Evolutionary conservation across 2,888 invertebrate genomes (phyloP).

Genomic region (Calameuta pallipes): DNA sequence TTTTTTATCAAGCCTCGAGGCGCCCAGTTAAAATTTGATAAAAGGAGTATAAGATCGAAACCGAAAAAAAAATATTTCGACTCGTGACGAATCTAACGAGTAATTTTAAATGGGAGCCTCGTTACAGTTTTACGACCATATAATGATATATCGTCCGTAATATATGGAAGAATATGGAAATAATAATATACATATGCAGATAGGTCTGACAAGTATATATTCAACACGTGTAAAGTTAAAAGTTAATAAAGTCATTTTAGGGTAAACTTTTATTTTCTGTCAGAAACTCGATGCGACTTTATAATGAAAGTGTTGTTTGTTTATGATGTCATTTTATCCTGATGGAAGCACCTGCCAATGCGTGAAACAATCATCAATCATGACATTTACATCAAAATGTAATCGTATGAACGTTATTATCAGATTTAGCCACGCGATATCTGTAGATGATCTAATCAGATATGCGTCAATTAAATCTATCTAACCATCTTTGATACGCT

Average conservation of each 20-base stretch:
- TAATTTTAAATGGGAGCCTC: background rate
- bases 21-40: background rate
- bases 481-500: background rate
- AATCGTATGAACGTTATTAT: background rate
- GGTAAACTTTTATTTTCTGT: conserved; percentile 31
- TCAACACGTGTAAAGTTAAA: conserved; percentile 61
- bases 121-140: background rate
- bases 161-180: conserved; percentile 31
- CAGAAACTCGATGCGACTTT: background rate
- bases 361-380: background rate
- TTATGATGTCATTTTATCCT: background rate
- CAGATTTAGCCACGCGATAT: background rate
- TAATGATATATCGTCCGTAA: conserved; percentile 6
- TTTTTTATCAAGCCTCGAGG: conserved; percentile 6
- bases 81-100: background rate
- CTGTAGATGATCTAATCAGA: background rate
- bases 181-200: conserved; percentile 46
- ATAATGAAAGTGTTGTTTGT: background rate
- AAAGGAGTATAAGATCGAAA: background rate
- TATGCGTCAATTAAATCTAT: background rate
- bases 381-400: background rate
- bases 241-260: conserved; percentile 64
- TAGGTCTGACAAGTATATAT: conserved; percentile 55
- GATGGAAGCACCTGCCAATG: background rate
- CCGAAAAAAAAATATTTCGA: background rate